phyloP scores from a whole-genome alignment of 2,113 vertebrate genomes.

The Syrmaticus mikado region DNA sequence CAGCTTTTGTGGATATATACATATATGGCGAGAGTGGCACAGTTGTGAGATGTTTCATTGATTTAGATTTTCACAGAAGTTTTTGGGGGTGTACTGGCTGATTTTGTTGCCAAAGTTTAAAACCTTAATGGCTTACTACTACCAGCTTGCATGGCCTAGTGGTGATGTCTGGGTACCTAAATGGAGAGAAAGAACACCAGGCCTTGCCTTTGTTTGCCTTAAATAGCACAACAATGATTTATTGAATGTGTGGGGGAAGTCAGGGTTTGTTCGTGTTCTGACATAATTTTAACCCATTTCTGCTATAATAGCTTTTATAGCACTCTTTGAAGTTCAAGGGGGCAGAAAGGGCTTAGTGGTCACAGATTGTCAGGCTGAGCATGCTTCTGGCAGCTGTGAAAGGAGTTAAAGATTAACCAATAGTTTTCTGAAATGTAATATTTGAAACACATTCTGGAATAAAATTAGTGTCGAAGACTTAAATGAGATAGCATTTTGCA shows the following conservation, averaged over 20 bases:
- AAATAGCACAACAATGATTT: neutral
- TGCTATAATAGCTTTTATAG: neutral
- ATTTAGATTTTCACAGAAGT: neutral
- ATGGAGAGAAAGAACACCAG: neutral
- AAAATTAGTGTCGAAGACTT: neutral
- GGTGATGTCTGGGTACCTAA: neutral
- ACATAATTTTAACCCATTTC: neutral
- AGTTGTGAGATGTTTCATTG: neutral
- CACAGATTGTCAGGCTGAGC: neutral
- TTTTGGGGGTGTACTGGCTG: neutral
- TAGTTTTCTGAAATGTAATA: neutral
- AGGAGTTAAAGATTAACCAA: neutral
- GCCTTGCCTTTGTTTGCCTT: neutral
- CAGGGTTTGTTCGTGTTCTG: neutral
- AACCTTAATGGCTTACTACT: neutral
- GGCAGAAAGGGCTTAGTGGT: neutral
- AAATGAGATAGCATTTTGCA: neutral
- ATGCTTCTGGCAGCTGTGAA: neutral
- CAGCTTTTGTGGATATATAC: neutral
- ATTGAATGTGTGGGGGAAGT: neutral
- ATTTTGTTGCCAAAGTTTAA: neutral
- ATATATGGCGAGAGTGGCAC: neutral
- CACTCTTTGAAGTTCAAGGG: neutral
- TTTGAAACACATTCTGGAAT: neutral
- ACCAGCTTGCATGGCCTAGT: neutral